Conservation (phyloP, 2,113 vertebrate genomes). For the Petrocephalus zakoni region DNA sequence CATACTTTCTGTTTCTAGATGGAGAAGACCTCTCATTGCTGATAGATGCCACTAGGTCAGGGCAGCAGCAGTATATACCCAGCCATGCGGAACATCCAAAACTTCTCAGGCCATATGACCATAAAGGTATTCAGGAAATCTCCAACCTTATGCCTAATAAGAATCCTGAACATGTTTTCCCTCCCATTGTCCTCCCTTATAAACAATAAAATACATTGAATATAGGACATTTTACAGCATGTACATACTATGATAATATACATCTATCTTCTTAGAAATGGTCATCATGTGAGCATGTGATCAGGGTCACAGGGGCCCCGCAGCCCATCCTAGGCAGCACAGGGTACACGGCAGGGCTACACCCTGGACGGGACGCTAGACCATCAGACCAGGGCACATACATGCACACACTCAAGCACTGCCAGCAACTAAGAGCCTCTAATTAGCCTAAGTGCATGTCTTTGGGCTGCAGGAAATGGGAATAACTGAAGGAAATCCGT, state of each 20-base stretch:
- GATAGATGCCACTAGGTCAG: slow-evolving; percentile 60
- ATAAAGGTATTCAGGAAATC: slow-evolving; percentile 49
- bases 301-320: background rate
- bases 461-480: background rate
- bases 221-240: background rate
- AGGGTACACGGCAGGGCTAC: background rate
- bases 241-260: background rate
- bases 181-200: background rate
- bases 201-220: background rate
- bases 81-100: slow-evolving; percentile 50
- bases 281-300: no score
- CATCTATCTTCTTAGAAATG: background rate
- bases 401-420: background rate
- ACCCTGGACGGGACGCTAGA: background rate
- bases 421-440: background rate
- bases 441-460: background rate
- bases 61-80: slow-evolving; percentile 51
- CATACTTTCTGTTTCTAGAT: slow-evolving; percentile 53
- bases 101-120: slow-evolving; percentile 34
- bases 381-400: background rate
- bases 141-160: background rate
- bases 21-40: slow-evolving; percentile 73
- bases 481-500: background rate
- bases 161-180: background rate
- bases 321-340: background rate